These are phyloP conservation scores for Pocillopora damicornis DNA, from an alignment of 64 coral and sea anemone genomes.

Conservation along the genomic window DNA sequence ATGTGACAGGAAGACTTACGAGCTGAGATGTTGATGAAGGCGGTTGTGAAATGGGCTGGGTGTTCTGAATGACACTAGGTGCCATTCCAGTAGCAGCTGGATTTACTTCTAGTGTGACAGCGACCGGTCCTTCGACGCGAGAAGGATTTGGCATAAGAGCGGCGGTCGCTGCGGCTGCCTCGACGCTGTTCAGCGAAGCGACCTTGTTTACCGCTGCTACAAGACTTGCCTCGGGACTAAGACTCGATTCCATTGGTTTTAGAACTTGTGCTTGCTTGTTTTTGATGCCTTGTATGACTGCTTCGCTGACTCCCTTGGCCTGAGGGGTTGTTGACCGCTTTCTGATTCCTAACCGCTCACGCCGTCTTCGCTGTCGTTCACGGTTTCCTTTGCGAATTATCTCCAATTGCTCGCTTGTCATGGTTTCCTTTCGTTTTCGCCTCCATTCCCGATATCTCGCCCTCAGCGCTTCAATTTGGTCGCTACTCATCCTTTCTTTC, in stretches of 20 bases:
- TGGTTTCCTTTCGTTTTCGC: slow-evolving; percentile 87
- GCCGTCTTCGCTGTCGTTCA: slow-evolving; percentile 87
- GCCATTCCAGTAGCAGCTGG: slow-evolving; percentile 22
- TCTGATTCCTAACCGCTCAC: slow-evolving; percentile 82
- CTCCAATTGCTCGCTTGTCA: slow-evolving; percentile 93
- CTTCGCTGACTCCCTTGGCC: slow-evolving; percentile 61
- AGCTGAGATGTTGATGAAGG: slow-evolving; percentile 10
- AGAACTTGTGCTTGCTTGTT: slow-evolving; percentile 65
- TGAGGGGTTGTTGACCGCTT: slow-evolving; percentile 77
- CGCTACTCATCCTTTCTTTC: slow-evolving; percentile 88
- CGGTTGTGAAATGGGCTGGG: slow-evolving; percentile 12
- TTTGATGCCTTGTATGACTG: slow-evolving; percentile 74
- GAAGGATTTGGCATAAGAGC: slow-evolving; percentile 33
- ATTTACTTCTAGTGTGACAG: slow-evolving; percentile 41
- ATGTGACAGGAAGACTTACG: slow-evolving; percentile 32
- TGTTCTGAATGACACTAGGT: not conserved
- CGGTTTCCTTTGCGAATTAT: slow-evolving; percentile 91
- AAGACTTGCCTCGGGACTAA: slow-evolving; percentile 39
- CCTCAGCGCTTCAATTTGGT: slow-evolving; percentile 84
- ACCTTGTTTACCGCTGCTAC: slow-evolving; percentile 33
- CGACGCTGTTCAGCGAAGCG: slow-evolving; percentile 38
- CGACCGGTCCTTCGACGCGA: slow-evolving; percentile 32
- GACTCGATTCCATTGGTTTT: slow-evolving; percentile 27
- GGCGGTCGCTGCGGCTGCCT: slow-evolving; percentile 29
- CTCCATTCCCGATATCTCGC: slow-evolving; percentile 94